Percentiles rank a stretch among this genome's conserved stretches.
phyloP scores from a whole-genome alignment of 1,140 invertebrate genomes.

The Dysdera silvatica region DNA sequence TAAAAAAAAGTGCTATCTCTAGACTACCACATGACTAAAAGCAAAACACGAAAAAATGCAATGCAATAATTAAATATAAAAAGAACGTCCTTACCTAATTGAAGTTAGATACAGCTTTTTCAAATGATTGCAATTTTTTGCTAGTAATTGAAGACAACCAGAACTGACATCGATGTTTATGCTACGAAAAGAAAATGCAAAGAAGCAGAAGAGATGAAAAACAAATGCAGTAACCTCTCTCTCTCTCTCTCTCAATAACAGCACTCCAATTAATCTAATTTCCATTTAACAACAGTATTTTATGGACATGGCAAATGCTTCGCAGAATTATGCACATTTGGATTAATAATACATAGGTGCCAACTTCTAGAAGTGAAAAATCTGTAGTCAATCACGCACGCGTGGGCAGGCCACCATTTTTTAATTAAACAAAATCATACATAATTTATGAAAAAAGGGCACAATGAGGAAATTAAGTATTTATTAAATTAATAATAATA shows the following conservation, averaged over 20 bases:
- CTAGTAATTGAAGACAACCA: constrained; percentile 48
- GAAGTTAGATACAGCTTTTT: constrained; percentile 69
- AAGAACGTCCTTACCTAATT: constrained; percentile 47
- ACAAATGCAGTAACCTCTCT: not conserved
- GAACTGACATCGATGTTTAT: constrained; percentile 31
- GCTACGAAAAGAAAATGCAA: constrained; percentile 8
- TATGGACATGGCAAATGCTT: too few relatives aligned
- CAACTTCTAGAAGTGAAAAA: too few relatives aligned
- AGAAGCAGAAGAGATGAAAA: not conserved
- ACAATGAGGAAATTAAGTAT: too few relatives aligned
- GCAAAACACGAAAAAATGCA: not conserved
- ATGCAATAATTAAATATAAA: too few relatives aligned
- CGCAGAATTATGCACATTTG: too few relatives aligned
- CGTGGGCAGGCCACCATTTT: too few relatives aligned
- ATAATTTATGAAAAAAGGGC: too few relatives aligned
- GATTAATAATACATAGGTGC: too few relatives aligned
- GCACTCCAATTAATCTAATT: not conserved
- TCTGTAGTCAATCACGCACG: too few relatives aligned
- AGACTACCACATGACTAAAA: not conserved
- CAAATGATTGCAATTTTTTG: constrained; percentile 54
- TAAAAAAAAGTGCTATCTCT: not conserved
- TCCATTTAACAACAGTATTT: not conserved
- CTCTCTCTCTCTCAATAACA: not conserved
- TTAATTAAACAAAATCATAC: too few relatives aligned
- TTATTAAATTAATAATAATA: too few relatives aligned